These are phyloP conservation scores for Clarias laeviceps DNA, from an alignment of 2,797 vertebrate genomes.

Conservation along the genomic window DNA sequence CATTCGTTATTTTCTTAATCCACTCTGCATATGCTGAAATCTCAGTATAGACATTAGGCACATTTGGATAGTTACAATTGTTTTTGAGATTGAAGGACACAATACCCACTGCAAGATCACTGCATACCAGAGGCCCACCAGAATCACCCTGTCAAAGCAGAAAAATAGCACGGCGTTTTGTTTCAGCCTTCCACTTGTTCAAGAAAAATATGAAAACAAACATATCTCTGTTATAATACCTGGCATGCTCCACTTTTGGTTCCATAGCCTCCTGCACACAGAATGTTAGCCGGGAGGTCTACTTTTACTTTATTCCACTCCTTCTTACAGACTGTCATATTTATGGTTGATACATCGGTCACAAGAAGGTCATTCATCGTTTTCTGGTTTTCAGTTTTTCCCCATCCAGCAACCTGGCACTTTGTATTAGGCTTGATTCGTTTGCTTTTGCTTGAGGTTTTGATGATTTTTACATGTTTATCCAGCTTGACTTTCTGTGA, in stretches of 20 bases:
- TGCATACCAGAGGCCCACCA: conserved; percentile 71
- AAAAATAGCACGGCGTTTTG: not conserved
- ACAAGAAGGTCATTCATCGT: conserved; percentile 8
- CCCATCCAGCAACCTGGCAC: conserved; percentile 62
- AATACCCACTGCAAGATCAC: conserved; percentile 59
- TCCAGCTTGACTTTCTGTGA: conserved; percentile 31
- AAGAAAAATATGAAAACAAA: not conserved
- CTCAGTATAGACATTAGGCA: conserved; percentile 70
- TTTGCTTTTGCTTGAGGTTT: conserved; percentile 27
- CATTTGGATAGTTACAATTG: conserved; percentile 54
- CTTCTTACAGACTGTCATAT: conserved; percentile 25
- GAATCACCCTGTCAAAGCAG: conserved; percentile 66
- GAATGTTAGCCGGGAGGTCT: conserved; percentile 29
- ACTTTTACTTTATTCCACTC: not conserved
- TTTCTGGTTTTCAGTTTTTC: conserved; percentile 12
- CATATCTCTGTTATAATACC: conserved; percentile 20
- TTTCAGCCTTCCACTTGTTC: not conserved
- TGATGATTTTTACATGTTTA: conserved; percentile 33
- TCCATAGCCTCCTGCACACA: conserved; percentile 53
- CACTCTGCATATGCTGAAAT: conserved; percentile 62
- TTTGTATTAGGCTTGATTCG: conserved; percentile 23
- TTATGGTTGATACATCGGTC: conserved; percentile 37
- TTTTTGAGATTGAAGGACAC: conserved; percentile 55
- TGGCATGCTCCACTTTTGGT: conserved; percentile 51
- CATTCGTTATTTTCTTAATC: conserved; percentile 56